Conservation (phyloP, 2,113 vertebrate species). For the Ceuthmochares aereus region DNA sequence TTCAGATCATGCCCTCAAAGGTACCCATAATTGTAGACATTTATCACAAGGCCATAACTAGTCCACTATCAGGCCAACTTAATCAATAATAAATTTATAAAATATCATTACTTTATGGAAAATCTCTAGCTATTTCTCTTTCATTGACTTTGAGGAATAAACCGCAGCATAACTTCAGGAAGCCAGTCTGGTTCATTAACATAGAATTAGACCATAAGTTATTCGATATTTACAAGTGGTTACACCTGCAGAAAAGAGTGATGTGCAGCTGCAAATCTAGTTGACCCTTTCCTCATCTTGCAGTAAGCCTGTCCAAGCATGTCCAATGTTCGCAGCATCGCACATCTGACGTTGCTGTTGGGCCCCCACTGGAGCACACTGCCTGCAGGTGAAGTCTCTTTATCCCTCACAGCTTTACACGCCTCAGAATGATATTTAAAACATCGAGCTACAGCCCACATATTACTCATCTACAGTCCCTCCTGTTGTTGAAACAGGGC, state of each 20-base stretch:
- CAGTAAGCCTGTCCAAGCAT: background rate
- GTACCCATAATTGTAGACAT: background rate
- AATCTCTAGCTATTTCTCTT: background rate
- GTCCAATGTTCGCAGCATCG: background rate
- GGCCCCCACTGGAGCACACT: background rate
- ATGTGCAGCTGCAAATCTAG: background rate
- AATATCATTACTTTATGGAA: constrained; percentile 45
- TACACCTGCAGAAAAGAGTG: background rate
- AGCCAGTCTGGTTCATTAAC: background rate
- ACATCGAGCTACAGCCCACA: background rate
- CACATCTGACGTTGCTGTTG: background rate
- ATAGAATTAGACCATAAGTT: constrained; percentile 8
- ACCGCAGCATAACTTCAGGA: background rate
- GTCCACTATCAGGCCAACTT: background rate
- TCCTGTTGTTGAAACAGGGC: background rate
- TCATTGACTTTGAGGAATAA: constrained; percentile 1
- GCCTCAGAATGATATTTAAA: background rate
- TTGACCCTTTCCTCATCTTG: background rate
- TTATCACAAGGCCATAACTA: constrained; percentile 10
- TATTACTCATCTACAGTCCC: background rate
- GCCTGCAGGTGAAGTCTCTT: background rate
- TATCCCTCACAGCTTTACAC: background rate
- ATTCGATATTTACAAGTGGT: background rate
- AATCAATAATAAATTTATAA: constrained; percentile 67
- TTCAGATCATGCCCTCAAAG: constrained; percentile 34